Percentiles rank a stretch among this genome's conserved stretches.
These are phyloP conservation scores for Salticus scenicus DNA, from an alignment of 2,888 invertebrate genomes.

Conservation along the genomic window DNA sequence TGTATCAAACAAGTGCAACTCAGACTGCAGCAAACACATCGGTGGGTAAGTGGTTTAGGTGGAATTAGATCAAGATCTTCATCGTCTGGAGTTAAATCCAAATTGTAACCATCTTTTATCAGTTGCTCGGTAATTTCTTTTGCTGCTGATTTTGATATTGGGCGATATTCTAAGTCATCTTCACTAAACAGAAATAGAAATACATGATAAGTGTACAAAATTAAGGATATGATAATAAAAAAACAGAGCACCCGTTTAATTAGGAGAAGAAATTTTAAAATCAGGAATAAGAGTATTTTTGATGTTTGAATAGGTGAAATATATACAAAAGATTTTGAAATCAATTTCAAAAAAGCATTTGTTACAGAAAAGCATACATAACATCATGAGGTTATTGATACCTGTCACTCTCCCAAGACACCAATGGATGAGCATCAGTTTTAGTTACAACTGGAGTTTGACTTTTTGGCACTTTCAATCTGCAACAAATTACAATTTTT, in stretches of 20 bases:
- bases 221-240: too few species aligned
- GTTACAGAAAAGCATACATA: too few species aligned
- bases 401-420: conserved; percentile 80
- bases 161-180: conserved; percentile 76
- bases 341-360: too few species aligned
- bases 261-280: too few species aligned
- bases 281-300: too few species aligned
- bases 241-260: too few species aligned
- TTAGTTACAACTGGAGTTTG: conserved; percentile 50
- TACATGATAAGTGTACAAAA: not conserved
- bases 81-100: conserved; percentile 80
- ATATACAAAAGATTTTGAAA: too few species aligned
- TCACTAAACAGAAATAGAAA: conserved; percentile 79
- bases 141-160: conserved; percentile 77
- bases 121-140: conserved; percentile 80
- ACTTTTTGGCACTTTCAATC: conserved; percentile 64
- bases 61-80: conserved; percentile 78
- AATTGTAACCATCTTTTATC: conserved; percentile 79
- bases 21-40: conserved; percentile 76
- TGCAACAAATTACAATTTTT: not conserved
- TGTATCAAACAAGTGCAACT: conserved; percentile 65
- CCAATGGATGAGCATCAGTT: conserved; percentile 80
- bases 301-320: too few species aligned
- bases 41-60: conserved; percentile 77
- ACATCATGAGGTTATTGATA: too few species aligned